Base-by-base conservation (phyloP, 2,797 vertebrate species). In the Delichon dasypus region DNA sequence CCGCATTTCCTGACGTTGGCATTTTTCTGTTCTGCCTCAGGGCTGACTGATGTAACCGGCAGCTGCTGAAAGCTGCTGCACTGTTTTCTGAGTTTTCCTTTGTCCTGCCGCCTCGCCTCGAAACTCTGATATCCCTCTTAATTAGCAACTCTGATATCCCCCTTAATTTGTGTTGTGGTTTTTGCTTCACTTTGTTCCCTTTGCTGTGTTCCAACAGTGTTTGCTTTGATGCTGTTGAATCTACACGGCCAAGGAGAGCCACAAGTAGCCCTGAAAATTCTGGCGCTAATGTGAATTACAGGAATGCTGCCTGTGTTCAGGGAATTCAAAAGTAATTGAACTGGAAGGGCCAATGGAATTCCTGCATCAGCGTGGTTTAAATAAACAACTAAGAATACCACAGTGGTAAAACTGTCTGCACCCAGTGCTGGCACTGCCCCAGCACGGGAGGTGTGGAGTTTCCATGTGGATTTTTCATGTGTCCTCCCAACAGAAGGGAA, bases 271-370 rank as follows among this genome's bases (percentile, higher is more conserved):
- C 57, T 82, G 79, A 73, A 84, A 80, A 75, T 78, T 42, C 58
- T 73, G 75, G 54, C 1, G 1, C 29, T 71, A 4, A 40, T 66
- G 29, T 47, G 84, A 76, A 20, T 34, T 51, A 51, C 77, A 90
- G 88, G 90, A 93, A 88, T n/a, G 88, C 62, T 48, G 62, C 21
- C 47, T 60, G 47, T 45, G 62, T 51, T 83, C 38, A 65, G 74
- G 60, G 80, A 90, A 60, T 82, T 86, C 68, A n/a, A 68, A 87
- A 92, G 90, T 85, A 84, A 89, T 89, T 94, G 86, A 94, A 85
- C 79, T 87, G 94, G 93, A 96, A 93, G 94, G 83, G 68, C 93
- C 78, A 75, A 82, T 85, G 93, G 88, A 93, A 94, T 94, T 58
- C 84, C 38, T 80, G 89, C 84, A 82, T 94, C 90, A 86, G 60